Conservation (phyloP, 2,797 vertebrate genomes). For the Chaunax sp. region DNA sequence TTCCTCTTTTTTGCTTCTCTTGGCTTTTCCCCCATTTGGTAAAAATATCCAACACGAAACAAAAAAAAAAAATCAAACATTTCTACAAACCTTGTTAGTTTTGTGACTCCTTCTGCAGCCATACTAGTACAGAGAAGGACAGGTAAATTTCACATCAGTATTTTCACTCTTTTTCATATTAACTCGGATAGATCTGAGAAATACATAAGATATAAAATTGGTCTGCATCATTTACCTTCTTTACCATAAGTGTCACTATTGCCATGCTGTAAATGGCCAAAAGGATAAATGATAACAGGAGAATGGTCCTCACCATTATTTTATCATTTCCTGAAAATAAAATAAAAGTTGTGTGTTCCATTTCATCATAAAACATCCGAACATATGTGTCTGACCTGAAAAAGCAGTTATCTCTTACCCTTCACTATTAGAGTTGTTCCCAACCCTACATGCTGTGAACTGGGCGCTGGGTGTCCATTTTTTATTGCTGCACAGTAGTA, state of each 20-base stretch:
- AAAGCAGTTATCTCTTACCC: conserved; percentile 61
- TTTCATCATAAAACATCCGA: conserved; percentile 8
- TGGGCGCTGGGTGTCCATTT: accelerated
- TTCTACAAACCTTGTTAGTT: conserved; percentile 49
- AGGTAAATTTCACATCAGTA: conserved; percentile 1
- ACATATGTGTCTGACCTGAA: not conserved
- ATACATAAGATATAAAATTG: not conserved
- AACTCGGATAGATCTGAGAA: not conserved
- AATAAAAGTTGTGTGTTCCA: conserved; percentile 12
- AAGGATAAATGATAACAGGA: conserved; percentile 66
- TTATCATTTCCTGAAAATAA: conserved; percentile 53
- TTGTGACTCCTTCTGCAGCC: conserved; percentile 34
- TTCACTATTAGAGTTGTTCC: conserved; percentile 74
- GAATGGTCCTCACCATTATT: not conserved
- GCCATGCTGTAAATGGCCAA: conserved; percentile 69
- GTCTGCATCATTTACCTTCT: conserved; percentile 73
- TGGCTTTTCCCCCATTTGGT: conserved; percentile 19
- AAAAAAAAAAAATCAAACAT: not conserved
- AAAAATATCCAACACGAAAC: conserved; percentile 7
- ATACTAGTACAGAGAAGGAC: conserved; percentile 59
- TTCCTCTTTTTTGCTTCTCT: conserved; percentile 56
- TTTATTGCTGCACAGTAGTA: conserved; percentile 74
- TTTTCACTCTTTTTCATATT: not conserved
- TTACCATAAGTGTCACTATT: conserved; percentile 66
- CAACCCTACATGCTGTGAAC: conserved; percentile 53